A percentile compares a stretch with the other conserved stretches of the same genome.
These are phyloP conservation scores for Leuciscus idus DNA, from an alignment of 2,113 vertebrate species.

Conservation along the genomic window DNA sequence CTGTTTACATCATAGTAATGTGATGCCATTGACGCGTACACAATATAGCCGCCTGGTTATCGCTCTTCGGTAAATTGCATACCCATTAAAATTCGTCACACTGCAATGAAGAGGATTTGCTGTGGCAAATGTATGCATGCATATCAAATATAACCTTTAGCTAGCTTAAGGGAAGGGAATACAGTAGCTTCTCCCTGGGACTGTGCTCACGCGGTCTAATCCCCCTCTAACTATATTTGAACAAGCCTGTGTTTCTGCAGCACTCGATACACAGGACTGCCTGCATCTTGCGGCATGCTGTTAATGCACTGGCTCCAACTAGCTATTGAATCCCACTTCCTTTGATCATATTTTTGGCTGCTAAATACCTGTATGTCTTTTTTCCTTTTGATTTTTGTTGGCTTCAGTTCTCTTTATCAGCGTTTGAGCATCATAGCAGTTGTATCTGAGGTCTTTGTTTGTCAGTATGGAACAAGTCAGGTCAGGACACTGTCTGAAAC, in stretches of 20 bases:
- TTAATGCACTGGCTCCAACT: slow-evolving; percentile 34
- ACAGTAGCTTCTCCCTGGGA: slow-evolving; percentile 5
- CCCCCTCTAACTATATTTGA: slow-evolving; percentile 35
- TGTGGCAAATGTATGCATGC: slow-evolving; percentile 17
- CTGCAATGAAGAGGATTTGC: slow-evolving; percentile 35
- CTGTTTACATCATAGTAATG: not conserved
- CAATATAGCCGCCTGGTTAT: slow-evolving; percentile 18
- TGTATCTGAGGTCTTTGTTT: slow-evolving; percentile 43
- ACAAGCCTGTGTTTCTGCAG: slow-evolving; percentile 15
- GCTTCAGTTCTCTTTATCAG: slow-evolving; percentile 29
- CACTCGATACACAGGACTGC: not conserved
- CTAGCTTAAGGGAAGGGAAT: slow-evolving; percentile 6
- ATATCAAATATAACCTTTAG: slow-evolving; percentile 38
- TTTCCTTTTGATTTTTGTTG: not conserved
- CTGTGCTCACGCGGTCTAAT: slow-evolving; percentile 11
- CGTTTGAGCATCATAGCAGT: slow-evolving; percentile 5
- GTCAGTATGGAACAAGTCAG: slow-evolving; percentile 22
- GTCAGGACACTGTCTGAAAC: slow-evolving; percentile 20
- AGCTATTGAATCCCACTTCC: slow-evolving; percentile 31
- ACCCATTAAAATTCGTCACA: slow-evolving; percentile 23
- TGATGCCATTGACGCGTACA: not conserved
- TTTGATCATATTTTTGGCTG: slow-evolving; percentile 51
- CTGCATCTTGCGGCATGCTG: slow-evolving; percentile 31
- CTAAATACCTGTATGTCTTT: slow-evolving; percentile 3
- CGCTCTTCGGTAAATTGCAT: slow-evolving; percentile 18